These are phyloP conservation scores for Chloroclystis v-ata DNA, from an alignment of 2,888 invertebrate species.

Conservation along the genomic window DNA sequence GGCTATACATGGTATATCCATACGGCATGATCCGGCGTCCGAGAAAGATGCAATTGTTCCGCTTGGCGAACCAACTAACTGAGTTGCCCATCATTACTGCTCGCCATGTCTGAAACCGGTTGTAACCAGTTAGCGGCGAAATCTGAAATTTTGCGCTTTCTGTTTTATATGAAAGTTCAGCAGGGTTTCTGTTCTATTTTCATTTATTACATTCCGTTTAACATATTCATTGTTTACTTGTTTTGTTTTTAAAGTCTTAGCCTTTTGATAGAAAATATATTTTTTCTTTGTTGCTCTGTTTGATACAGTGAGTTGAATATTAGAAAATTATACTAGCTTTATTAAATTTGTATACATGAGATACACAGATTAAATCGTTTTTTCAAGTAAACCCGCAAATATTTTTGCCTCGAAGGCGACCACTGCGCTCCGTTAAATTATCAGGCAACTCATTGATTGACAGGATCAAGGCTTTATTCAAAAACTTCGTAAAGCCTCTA, in stretches of 20 bases:
- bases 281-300: too few relatives aligned
- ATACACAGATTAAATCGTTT: too few relatives aligned
- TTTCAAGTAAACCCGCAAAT: too few relatives aligned
- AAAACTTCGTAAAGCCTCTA: conserved; percentile 3
- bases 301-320: too few relatives aligned
- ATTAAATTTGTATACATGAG: too few relatives aligned
- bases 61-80: conserved; percentile 70
- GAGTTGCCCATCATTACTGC: conserved; percentile 66
- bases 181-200: background rate
- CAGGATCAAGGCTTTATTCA: background rate
- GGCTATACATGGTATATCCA: conserved; percentile 1
- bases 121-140: conserved; percentile 16
- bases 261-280: too few relatives aligned
- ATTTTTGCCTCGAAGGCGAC: too few relatives aligned
- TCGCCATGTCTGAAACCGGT: conserved; percentile 25
- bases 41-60: conserved; percentile 76
- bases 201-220: background rate
- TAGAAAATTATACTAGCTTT: too few relatives aligned
- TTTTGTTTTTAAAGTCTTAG: too few relatives aligned
- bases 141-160: conserved; percentile 14
- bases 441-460: too few relatives aligned
- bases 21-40: conserved; percentile 16
- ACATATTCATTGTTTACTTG: too few relatives aligned
- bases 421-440: too few relatives aligned
- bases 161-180: background rate